Percentiles rank a stretch among this genome's conserved stretches.
phyloP scores from a whole-genome alignment of 2,113 vertebrate genomes.

The Chloropsis cyanopogon region DNA sequence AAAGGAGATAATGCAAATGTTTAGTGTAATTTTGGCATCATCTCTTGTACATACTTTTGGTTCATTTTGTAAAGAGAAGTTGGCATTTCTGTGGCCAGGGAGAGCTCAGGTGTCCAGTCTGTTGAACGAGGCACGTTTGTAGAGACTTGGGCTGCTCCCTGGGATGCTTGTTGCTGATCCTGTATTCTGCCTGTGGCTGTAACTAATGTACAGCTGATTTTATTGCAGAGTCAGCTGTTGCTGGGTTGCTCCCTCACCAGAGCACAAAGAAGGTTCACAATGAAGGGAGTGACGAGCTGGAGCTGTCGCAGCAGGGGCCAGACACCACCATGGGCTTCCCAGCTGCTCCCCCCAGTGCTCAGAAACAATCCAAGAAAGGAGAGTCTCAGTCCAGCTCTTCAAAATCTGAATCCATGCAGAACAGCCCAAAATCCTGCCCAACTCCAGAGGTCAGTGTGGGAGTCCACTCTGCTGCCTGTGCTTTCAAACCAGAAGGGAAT shows the following conservation, averaged over 20 bases:
- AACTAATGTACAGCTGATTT: not conserved
- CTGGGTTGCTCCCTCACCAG: not conserved
- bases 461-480: not conserved
- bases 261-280: not conserved
- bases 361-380: conserved; percentile 61
- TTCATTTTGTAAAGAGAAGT: not conserved
- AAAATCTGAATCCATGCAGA: conserved; percentile 81
- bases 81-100: not conserved
- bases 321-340: not conserved
- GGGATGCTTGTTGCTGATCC: not conserved
- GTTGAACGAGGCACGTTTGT: not conserved
- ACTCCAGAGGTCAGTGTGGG: conserved; percentile 87
- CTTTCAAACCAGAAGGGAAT: not conserved
- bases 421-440: conserved; percentile 89
- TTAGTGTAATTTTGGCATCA: not conserved
- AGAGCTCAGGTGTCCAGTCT: not conserved
- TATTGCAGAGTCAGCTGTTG: conserved; percentile 17
- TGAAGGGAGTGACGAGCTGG: not conserved
- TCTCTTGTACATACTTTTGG: not conserved
- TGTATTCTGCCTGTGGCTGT: not conserved
- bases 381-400: conserved; percentile 76
- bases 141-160: not conserved
- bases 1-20: not conserved
- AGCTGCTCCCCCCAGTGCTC: not conserved
- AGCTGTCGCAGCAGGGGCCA: accelerated